Evolutionary conservation across 2,888 invertebrate genomes (phyloP), one percentile per base, ranked within the genome.

Genomic region (Electrophaes corylata): DNA sequence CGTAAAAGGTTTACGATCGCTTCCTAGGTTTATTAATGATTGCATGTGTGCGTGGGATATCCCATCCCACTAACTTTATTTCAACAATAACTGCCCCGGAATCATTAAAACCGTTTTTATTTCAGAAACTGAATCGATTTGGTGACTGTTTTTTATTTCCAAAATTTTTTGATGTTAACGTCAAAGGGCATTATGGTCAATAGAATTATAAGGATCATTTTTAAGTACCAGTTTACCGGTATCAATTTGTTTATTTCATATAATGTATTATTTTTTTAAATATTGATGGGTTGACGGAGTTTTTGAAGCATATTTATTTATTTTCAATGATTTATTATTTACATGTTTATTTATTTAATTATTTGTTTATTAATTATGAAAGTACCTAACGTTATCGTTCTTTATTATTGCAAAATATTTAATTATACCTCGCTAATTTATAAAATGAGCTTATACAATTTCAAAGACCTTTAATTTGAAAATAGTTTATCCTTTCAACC

Each of bases 1-100:
- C 86, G 87, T 91, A 90, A 91, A 69, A 89, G 73, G 80, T 91
- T 90, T 90, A 91, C 83, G 82, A 81, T 65, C 71, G 20, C 67
- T 72, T 75, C 72, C 71, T 70, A 67, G 80, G 76, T 83, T 84
- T 86, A 86, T 87, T 88, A 88, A 87, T 81, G 78, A 76, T 69
- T 75, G 72, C 72, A 44, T 62, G 62, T 62, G 66, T 60, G 60
- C 51, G 64, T 61, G 54, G 43, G 46, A 62, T 61, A 37, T 55
- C 47, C 40, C 29, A 53, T 44, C 1, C 29, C 44, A 19, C 44
- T 43, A 26, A 29, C 37, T 4, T 44, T 45, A 40, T 57, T 35
- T 49, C 45, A 26, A 40, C 31, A 46, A 41, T 10, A 26, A 48
- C 39, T 39, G 23, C 40, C 14, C 35, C 35, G 6, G 35, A 14